Percentiles rank a stretch among this genome's conserved stretches.
Evolutionary conservation across 2,113 vertebrate species (phyloP).

Genomic region (Ariopsis seemanni): DNA sequence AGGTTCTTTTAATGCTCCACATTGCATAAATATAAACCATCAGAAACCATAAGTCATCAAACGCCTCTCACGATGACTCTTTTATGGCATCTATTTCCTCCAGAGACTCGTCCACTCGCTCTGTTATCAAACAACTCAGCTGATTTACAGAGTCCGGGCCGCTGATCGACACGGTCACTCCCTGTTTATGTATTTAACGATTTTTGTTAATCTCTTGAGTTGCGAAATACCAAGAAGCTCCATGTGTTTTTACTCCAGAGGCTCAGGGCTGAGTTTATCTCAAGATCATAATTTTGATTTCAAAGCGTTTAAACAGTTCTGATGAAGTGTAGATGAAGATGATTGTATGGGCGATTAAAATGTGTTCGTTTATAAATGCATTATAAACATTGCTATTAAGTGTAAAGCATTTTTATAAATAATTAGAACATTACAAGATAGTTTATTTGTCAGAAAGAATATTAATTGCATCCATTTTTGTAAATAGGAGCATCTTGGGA

Average conservation of each 20-base stretch:
- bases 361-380: neutral
- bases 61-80: slow-evolving; percentile 8
- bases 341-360: neutral
- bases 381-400: neutral
- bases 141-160: neutral
- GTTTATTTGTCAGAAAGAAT: neutral
- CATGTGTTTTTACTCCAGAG: neutral
- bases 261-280: neutral
- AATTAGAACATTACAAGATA: too few relatives aligned
- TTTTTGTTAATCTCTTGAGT: neutral
- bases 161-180: neutral
- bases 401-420: neutral
- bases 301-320: neutral
- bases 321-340: neutral
- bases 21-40: neutral
- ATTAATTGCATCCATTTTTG: neutral
- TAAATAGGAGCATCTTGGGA: neutral
- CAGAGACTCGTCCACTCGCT: neutral
- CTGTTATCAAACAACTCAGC: neutral
- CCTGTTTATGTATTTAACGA: neutral
- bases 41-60: neutral
- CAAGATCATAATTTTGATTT: neutral
- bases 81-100: slow-evolving; percentile 13
- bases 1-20: too few relatives aligned
- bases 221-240: neutral